Percentiles rank a stretch among this genome's conserved stretches.
phyloP scores from a whole-genome alignment of 2,113 vertebrate species.

The Phoxinus phoxinus region DNA sequence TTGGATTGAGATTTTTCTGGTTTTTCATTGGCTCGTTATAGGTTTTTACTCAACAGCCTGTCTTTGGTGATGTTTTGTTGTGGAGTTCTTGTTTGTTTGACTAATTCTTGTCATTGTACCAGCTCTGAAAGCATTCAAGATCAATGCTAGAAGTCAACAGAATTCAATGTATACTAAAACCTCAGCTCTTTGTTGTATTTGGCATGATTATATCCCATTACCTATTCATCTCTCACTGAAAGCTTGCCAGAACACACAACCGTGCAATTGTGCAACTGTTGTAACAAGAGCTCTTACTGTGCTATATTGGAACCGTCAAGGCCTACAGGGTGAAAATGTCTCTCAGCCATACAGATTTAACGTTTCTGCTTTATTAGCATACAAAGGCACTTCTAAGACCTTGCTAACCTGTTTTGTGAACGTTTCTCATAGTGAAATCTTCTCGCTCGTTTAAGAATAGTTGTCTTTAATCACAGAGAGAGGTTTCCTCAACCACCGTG shows the following conservation, averaged over 20 bases:
- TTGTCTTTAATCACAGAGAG: conserved; percentile 73
- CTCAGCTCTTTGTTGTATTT: conserved; percentile 29
- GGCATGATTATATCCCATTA: conserved; percentile 35
- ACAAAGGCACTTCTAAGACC: conserved; percentile 49
- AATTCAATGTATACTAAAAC: conserved; percentile 30
- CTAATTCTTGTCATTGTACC: conserved; percentile 8
- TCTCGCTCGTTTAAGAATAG: conserved; percentile 69
- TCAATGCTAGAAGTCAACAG: neutral
- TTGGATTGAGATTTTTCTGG: neutral
- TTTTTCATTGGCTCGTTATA: neutral
- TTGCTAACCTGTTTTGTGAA: conserved; percentile 59
- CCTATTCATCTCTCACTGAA: conserved; percentile 42
- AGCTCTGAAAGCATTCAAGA: neutral
- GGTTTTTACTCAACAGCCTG: neutral
- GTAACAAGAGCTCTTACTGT: conserved; percentile 24
- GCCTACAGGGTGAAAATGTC: conserved; percentile 7
- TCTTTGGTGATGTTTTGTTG: neutral
- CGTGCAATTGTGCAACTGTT: conserved; percentile 18
- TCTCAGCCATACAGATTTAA: neutral
- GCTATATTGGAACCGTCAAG: conserved; percentile 22
- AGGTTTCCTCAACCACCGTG: conserved; percentile 69
- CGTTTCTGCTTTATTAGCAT: conserved; percentile 2
- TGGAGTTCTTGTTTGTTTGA: neutral
- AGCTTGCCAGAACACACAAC: conserved; percentile 17
- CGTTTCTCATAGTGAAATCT: conserved; percentile 66